phyloP scores from a whole-genome alignment of 2,888 invertebrate genomes.

The Mallateleia sp. region DNA sequence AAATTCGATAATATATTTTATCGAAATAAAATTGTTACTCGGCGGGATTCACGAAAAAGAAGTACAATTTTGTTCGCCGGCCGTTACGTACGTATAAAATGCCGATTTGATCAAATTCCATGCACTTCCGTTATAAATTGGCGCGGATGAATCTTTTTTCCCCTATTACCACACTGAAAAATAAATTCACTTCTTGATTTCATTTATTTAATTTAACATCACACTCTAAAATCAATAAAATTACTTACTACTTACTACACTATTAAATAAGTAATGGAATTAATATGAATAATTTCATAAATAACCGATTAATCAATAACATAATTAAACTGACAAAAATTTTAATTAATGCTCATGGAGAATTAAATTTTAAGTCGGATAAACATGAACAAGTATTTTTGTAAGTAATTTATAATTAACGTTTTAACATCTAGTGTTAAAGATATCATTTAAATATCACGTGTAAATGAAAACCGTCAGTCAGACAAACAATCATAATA shows the following conservation, averaged over 20 bases:
- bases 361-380: no score
- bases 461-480: constrained; percentile 14
- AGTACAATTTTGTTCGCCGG: background rate
- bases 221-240: background rate
- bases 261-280: no score
- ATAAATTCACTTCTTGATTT: background rate
- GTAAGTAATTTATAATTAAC: no score
- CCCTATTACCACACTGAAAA: background rate
- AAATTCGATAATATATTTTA: constrained; percentile 32
- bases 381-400: no score
- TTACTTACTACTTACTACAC: no score
- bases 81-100: background rate
- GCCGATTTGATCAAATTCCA: background rate
- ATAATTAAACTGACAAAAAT: background rate
- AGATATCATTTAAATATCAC: background rate
- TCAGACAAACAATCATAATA: constrained; percentile 46
- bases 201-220: background rate
- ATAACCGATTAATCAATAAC: no score
- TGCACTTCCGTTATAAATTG: constrained; percentile 4
- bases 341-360: no score
- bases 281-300: no score
- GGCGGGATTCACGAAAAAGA: background rate
- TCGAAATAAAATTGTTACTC: constrained; percentile 18
- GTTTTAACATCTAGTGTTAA: no score
- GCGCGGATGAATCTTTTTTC: background rate